phyloP scores from a whole-genome alignment of 2,888 invertebrate genomes.

The Apamea sordens region DNA sequence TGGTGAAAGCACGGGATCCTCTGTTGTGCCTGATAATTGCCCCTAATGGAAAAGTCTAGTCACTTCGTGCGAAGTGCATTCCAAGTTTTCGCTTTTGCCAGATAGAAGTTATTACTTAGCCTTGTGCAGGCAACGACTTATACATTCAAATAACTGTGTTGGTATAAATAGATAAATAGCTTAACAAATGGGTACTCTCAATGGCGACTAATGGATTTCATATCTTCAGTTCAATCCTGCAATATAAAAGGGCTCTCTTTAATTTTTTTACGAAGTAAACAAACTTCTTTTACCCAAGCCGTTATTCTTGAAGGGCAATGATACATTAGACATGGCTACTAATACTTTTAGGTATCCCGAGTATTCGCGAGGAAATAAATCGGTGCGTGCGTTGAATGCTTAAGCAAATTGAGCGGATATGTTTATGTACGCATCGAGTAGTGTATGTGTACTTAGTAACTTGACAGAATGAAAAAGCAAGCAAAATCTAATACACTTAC shows the following conservation, averaged over 20 bases:
- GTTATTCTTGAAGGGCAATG: constrained; percentile 52
- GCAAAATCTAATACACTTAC: constrained; percentile 90
- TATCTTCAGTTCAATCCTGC: constrained; percentile 40
- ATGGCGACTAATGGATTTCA: constrained; percentile 58
- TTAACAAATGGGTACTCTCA: constrained; percentile 55
- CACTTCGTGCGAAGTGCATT: constrained; percentile 88
- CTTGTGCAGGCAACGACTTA: constrained; percentile 80
- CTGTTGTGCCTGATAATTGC: constrained; percentile 89
- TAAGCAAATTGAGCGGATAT: constrained; percentile 78
- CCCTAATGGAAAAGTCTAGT: constrained; percentile 90
- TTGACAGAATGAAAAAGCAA: constrained; percentile 89
- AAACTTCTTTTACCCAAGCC: constrained; percentile 30
- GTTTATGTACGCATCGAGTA: constrained; percentile 76
- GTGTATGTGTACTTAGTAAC: constrained; percentile 77
- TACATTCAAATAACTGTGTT: constrained; percentile 73
- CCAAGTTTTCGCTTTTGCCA: constrained; percentile 87
- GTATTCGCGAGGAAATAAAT: constrained; percentile 74
- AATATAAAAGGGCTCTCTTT: constrained; percentile 27
- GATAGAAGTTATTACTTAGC: constrained; percentile 87
- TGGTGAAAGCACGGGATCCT: constrained; percentile 84
- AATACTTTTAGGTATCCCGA: constrained; percentile 63
- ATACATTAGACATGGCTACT: constrained; percentile 53
- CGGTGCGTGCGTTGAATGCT: constrained; percentile 77
- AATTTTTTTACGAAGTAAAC: constrained; percentile 30
- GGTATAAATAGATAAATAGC: constrained; percentile 67